A percentile compares a stretch with the other conserved stretches of the same genome.
These are phyloP conservation scores for Macaria liturata DNA, from an alignment of 2,888 invertebrate species.

Conservation along the genomic window DNA sequence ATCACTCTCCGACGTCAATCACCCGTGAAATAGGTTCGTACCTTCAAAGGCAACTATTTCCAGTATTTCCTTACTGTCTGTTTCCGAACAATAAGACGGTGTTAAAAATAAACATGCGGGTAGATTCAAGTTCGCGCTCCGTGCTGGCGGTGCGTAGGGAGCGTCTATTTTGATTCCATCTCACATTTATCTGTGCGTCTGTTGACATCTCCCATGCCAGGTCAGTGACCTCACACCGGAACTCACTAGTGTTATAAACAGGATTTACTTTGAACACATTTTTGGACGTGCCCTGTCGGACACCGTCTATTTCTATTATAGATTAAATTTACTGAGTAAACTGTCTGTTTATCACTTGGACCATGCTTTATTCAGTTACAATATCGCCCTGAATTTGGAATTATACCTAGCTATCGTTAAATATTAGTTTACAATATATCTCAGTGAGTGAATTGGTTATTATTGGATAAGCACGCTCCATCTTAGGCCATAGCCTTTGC, in stretches of 20 bases:
- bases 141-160: conserved; percentile 42
- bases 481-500: too few species aligned
- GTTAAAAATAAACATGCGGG: conserved; percentile 72
- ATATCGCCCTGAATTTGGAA: too few species aligned
- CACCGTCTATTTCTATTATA: too few species aligned
- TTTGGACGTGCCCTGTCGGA: too few species aligned
- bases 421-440: too few species aligned
- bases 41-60: conserved; percentile 39
- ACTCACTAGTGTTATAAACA: conserved; percentile 28
- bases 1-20: conserved; percentile 6
- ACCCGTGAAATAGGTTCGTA: conserved; percentile 38
- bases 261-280: conserved; percentile 30
- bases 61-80: conserved; percentile 50
- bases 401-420: too few species aligned
- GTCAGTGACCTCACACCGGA: conserved; percentile 40
- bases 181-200: conserved; percentile 20
- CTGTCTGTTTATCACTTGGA: too few species aligned
- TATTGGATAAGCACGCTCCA: too few species aligned
- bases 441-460: too few species aligned
- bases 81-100: conserved; percentile 64
- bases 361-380: too few species aligned
- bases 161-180: conserved; percentile 57
- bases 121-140: conserved; percentile 76
- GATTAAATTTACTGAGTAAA: too few species aligned
- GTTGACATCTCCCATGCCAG: conserved; percentile 55